phyloP scores from a whole-genome alignment of 2,797 vertebrate genomes.

The Staurois parvus region DNA sequence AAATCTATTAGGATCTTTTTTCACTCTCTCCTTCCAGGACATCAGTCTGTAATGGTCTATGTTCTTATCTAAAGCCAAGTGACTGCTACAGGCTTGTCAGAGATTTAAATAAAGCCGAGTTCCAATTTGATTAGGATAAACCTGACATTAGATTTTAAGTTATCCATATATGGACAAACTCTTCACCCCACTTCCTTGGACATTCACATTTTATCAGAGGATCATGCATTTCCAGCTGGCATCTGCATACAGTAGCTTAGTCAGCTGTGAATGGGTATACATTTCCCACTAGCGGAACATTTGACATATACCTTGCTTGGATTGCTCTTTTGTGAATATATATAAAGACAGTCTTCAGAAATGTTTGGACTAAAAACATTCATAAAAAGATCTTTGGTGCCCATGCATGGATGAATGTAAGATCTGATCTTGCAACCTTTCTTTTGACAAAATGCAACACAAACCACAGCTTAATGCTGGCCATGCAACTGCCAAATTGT shows the following conservation, averaged over 20 bases:
- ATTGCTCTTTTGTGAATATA: background rate
- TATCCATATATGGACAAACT: background rate
- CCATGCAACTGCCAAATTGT: background rate
- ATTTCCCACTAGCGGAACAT: background rate
- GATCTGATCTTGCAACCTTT: too few species aligned
- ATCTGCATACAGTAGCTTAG: background rate
- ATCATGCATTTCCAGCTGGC: background rate
- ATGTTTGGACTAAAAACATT: too few species aligned
- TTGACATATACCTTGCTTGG: background rate
- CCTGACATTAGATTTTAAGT: too few species aligned
- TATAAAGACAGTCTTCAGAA: background rate
- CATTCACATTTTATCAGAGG: background rate
- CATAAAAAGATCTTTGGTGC: background rate
- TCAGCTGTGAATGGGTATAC: background rate
- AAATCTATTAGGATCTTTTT: constrained; percentile 65
- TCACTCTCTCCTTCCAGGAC: constrained; percentile 54
- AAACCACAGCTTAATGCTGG: background rate
- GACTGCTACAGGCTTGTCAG: background rate
- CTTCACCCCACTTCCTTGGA: background rate
- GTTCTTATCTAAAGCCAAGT: constrained; percentile 56
- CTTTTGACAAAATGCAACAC: too few species aligned
- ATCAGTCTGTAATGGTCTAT: constrained; percentile 49
- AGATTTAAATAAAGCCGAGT: background rate
- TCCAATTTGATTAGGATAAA: background rate
- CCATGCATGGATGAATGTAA: background rate